Conservation (phyloP, 2,797 vertebrate genomes). For the Ptychobarbus kaznakovi region DNA sequence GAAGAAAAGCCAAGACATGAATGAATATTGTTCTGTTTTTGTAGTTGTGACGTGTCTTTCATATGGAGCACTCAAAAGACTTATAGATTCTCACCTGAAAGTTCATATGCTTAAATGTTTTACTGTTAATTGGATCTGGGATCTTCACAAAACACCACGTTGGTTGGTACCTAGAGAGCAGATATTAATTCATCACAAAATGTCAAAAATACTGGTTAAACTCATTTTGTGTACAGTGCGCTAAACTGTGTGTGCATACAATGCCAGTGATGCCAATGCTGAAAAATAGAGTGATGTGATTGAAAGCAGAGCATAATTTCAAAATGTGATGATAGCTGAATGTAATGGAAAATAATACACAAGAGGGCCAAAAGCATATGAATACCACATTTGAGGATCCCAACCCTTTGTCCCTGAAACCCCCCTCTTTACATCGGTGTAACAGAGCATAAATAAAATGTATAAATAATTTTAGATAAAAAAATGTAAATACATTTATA, state of each 20-base stretch:
- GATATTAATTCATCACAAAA: not conserved
- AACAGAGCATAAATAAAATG: too few species aligned
- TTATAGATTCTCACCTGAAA: constrained; percentile 69
- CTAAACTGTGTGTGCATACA: not conserved
- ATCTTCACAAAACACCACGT: constrained; percentile 61
- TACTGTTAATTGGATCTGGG: constrained; percentile 79
- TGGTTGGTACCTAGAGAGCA: constrained; percentile 1
- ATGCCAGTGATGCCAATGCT: not conserved
- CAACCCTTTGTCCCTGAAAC: too few species aligned
- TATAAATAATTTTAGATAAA: too few species aligned
- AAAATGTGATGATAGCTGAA: not conserved
- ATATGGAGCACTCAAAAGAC: not conserved
- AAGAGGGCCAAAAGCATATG: not conserved
- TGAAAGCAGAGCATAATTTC: not conserved
- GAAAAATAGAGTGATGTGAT: not conserved
- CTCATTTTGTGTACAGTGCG: not conserved
- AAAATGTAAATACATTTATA: too few species aligned
- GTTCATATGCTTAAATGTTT: constrained; percentile 68
- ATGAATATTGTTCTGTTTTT: not conserved
- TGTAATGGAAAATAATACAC: not conserved
- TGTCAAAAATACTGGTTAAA: not conserved
- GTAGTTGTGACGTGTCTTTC: not conserved
- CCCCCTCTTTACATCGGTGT: too few species aligned
- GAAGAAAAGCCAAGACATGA: not conserved
- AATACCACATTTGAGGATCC: not conserved